Evolutionary conservation across 2,797 vertebrate genomes (phyloP), one percentile per base, ranked within the genome.

Genomic region (Pelobates cultripes): DNA sequence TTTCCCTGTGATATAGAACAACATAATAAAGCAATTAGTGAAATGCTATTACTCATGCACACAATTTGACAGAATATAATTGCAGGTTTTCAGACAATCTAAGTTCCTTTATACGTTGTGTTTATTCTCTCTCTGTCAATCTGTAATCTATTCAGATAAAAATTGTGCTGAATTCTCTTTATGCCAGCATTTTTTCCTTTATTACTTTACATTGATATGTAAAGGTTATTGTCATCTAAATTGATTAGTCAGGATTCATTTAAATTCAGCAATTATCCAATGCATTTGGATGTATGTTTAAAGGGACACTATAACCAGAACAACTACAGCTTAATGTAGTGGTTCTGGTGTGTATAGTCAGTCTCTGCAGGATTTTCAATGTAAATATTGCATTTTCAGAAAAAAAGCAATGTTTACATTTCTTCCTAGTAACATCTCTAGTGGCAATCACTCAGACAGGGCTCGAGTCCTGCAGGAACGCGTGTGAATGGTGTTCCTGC

Each of bases 71-170:
- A 73, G 40, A 72, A 53, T 43, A 17, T 71, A 70, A 67, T 44
- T 44, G 15, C 43, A 72, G 69, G 60, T 15, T 55, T 28, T 17
- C 9, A 17, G 40, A 12, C 1, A 1, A 40, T 10, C 70, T n/a
- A 1, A 55, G 28, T 71, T 71, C 40, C 57, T 67, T 47, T 71
- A 63, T 17, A 14, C 43, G 40, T 9, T 8, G 13, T 72, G 3
- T 81, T 82, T 82, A 82, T 77, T 75, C 42, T 40, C 3, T n/a
- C 61, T 0, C 7, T 70, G 40, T 64, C 47, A 68, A 45, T 53
- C 45, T 14, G 6, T 72, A 73, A 77, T 72, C 70, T 68, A 14
- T 51, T 10, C 7, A 77, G 80, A 77, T 82, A 82, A 82, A 28
- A 71, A 6, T 28, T 7, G 5, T 71, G 70, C 66, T 68, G 66